Evolutionary conservation across 1,140 invertebrate genomes (phyloP), one percentile per base, ranked within the genome.

Genomic region (Olivierus martensii): DNA sequence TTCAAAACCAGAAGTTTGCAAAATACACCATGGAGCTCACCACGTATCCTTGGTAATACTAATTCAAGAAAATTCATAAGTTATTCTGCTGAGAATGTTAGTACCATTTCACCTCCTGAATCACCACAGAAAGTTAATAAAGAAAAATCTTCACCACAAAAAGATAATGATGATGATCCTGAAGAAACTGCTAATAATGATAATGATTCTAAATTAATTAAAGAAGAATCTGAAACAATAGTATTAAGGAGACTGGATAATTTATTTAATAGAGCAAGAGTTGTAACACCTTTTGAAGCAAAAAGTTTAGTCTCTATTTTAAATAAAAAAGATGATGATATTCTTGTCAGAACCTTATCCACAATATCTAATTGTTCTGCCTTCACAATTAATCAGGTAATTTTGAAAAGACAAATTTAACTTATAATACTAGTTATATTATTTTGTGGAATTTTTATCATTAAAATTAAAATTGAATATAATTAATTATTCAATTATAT

Each of bases 351-450:
- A 56, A 69, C 73, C 19, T 59, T 79, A 9, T 69, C 68, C 17
- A 75, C 72, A 28, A 71, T 77, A 51, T 69, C 70, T 46, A 75
- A 76, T 60, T 74, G 71, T 65, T 71, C 73, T 34, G 74, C 75
- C n/a, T 77, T 77, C 60, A 69, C 72, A 45, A 64, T 62, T 28
- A 77, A 76, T 49, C 52, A 51, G 52, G 56, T 58, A 50, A n/a
- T n/a, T n/a, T n/a, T n/a, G n/a, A n/a, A n/a, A n/a, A n/a, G n/a
- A n/a, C n/a, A n/a, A n/a, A n/a, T n/a, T n/a, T n/a, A n/a, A n/a
- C n/a, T n/a, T n/a, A n/a, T n/a, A n/a, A n/a, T n/a, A n/a, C n/a
- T n/a, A n/a, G n/a, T n/a, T n/a, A n/a, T n/a, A n/a, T n/a, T n/a
- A n/a, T n/a, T n/a, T n/a, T n/a, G n/a, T n/a, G n/a, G n/a, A n/a